Evolutionary conservation across 2,888 invertebrate genomes (phyloP).

Genomic region (Stratiomys singularior): DNA sequence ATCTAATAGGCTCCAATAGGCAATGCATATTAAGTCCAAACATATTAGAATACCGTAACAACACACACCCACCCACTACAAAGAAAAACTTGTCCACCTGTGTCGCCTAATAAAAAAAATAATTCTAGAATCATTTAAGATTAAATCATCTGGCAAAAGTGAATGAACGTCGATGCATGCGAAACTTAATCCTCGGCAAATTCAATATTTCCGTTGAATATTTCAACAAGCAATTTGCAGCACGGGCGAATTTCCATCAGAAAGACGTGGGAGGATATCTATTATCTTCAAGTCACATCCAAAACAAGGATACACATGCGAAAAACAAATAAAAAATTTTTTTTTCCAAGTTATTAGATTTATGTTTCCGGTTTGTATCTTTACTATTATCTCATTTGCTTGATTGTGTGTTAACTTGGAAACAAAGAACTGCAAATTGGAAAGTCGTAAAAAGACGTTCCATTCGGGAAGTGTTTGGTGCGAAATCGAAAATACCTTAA

Average conservation of each 20-base stretch:
- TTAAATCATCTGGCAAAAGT: constrained; percentile 14
- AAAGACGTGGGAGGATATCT: constrained; percentile 4
- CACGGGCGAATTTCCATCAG: background rate
- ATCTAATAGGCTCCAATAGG: no score
- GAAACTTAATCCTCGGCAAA: background rate
- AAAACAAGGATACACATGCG: background rate
- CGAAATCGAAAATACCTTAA: no score
- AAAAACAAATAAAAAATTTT: background rate
- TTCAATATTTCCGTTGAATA: background rate
- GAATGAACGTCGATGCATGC: constrained; percentile 3
- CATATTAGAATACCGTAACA: no score
- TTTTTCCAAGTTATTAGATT: background rate
- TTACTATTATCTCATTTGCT: background rate
- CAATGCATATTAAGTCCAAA: no score
- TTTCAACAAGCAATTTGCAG: background rate
- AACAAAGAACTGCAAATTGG: no score
- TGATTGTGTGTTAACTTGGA: no score
- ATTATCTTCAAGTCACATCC: background rate
- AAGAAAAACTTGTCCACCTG: no score
- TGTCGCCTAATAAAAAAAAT: no score
- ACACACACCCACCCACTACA: no score
- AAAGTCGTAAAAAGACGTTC: no score
- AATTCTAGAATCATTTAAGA: background rate
- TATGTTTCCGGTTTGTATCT: constrained; percentile 3
- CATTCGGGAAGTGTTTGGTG: no score